Conservation (phyloP, 1,140 invertebrate species). For the Aphelinus certus region DNA sequence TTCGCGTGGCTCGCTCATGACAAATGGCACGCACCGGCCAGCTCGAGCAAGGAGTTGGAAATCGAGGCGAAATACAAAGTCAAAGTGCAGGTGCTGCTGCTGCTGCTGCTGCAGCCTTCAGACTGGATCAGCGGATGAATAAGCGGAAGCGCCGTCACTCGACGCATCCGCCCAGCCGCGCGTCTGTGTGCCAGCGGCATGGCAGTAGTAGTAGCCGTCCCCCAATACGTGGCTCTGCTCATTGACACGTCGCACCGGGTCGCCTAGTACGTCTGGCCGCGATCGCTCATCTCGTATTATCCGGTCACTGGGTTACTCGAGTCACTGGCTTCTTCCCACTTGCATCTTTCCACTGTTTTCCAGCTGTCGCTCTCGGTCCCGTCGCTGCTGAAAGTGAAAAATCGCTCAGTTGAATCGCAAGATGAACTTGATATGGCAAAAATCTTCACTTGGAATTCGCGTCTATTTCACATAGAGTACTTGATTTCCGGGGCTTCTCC, state of each 20-base stretch:
- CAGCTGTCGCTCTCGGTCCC: too few relatives aligned
- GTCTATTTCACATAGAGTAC: too few relatives aligned
- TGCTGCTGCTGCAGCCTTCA: conserved; percentile 48
- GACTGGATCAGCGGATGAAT: conserved; percentile 52
- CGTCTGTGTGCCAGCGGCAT: conserved; percentile 39
- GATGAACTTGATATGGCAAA: too few relatives aligned
- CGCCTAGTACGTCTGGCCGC: background rate
- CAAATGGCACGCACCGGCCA: too few relatives aligned
- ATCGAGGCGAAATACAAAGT: background rate
- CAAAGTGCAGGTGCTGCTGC: conserved; percentile 41
- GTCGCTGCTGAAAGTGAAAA: too few relatives aligned
- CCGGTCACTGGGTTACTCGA: conserved; percentile 30
- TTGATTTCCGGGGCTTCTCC: too few relatives aligned
- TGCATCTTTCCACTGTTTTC: too few relatives aligned
- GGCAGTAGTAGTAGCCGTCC: conserved; percentile 34
- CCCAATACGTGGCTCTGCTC: conserved; percentile 49
- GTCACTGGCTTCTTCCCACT: too few relatives aligned
- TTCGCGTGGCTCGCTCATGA: too few relatives aligned
- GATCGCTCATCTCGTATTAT: background rate
- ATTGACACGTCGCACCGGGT: conserved; percentile 12
- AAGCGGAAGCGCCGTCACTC: conserved; percentile 60
- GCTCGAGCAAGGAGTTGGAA: too few relatives aligned
- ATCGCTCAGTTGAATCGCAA: too few relatives aligned
- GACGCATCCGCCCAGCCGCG: conserved; percentile 55
- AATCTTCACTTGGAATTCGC: too few relatives aligned